A percentile compares a stretch with the other conserved stretches of the same genome.
phyloP scores from a whole-genome alignment of 1,140 invertebrate genomes.

The Epicauta chinensis region DNA sequence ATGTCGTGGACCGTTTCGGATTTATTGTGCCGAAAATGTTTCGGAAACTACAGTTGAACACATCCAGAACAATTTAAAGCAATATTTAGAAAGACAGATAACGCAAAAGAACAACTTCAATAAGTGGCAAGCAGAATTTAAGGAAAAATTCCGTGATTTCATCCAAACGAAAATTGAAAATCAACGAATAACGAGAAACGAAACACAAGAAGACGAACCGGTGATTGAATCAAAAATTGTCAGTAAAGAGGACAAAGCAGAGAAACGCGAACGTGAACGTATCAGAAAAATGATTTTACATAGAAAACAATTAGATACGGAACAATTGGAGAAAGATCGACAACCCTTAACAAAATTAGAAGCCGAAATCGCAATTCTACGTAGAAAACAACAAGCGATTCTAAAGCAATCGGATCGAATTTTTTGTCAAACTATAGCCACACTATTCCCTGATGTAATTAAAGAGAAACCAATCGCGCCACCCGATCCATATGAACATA shows the following conservation, averaged over 20 bases:
- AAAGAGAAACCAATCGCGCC: constrained; percentile 28
- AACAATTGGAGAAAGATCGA: constrained; percentile 43
- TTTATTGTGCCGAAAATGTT: not conserved
- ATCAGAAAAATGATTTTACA: constrained; percentile 45
- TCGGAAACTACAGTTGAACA: not conserved
- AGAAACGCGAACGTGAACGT: constrained; percentile 40
- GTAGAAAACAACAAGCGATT: constrained; percentile 35
- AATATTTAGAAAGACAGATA: constrained; percentile 24
- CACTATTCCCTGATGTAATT: constrained; percentile 37
- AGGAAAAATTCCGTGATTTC: constrained; percentile 20
- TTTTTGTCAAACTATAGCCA: constrained; percentile 35
- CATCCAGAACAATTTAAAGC: not conserved
- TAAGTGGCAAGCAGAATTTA: constrained; percentile 34
- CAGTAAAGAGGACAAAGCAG: constrained; percentile 35
- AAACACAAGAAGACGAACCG: constrained; percentile 13
- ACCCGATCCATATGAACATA: constrained; percentile 31
- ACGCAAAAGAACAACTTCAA: constrained; percentile 28
- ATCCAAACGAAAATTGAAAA: constrained; percentile 26
- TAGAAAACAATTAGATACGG: constrained; percentile 45
- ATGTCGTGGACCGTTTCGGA: constrained; percentile 5
- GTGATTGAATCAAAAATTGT: constrained; percentile 10
- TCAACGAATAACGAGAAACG: constrained; percentile 18
- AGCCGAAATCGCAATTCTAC: constrained; percentile 41
- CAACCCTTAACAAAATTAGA: constrained; percentile 43
- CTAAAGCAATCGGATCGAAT: constrained; percentile 33